Base-by-base conservation (phyloP, 30 jellyfish, hydroid and myxozoan genomes). In the Aurelia sp. region DNA sequence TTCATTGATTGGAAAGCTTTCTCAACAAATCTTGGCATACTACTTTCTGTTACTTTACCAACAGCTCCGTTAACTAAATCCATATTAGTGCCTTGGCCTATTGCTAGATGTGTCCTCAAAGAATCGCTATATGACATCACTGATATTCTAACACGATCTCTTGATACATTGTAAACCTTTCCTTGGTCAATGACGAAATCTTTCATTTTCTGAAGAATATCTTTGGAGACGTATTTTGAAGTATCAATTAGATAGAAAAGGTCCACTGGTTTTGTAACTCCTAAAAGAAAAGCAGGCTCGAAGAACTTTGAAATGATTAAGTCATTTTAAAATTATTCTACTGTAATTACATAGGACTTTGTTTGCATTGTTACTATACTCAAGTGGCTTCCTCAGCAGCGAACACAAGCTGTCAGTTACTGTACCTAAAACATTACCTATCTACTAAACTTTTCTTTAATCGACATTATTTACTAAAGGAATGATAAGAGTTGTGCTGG, bases 261-360 rank as follows among this genome's bases (percentile, higher is more conserved):
- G 61, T 87, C 96, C 21, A 87, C 70, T 21, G 91, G 78, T 60
- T 78, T 51, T 48, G 53, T 13, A 13, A 67, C 76, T n/a, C 88
- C 96, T 87, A 52, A 24, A 16, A 9, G 21, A 44, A 5, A 38
- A 38, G 50, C 8, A 38, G 48, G 8, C 8, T 38, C 48, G 48
- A 38, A 38, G 7, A 0, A 6, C 48, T 38, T 3, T 0, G 3
- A 0, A 4, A 38, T 38, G 48, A 6, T 6, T 38, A 6, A 4
- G 48, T 38, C 48, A 38, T 38, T 38, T 38, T 38, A 38, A 6
- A 38, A 38, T 3, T 38, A 38, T 38, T 3, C n/a, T n/a, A n/a
- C n/a, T n/a, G 0, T 38, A 38, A 38, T 38, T 38, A 38, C 6
- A 38, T 0, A 38, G 7, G 48, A 38, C 0, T 38, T 38, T 38